These are phyloP conservation scores for Aspiorhynchus laticeps DNA, from an alignment of 2,113 vertebrate species.

Conservation along the genomic window DNA sequence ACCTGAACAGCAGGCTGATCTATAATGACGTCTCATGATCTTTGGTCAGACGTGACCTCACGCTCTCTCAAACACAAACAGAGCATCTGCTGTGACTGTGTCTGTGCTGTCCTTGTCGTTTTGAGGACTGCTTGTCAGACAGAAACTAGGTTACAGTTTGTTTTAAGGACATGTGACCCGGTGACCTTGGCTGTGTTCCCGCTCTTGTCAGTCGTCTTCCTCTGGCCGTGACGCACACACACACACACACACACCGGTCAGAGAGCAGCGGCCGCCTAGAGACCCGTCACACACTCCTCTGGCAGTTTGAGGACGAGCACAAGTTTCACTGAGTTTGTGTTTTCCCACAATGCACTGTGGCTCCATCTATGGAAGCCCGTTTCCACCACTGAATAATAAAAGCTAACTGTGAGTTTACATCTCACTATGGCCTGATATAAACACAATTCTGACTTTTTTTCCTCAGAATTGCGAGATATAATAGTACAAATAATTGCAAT, in stretches of 20 bases:
- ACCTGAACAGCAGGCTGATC: background rate
- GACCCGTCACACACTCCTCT: conserved; percentile 42
- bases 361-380: too few relatives aligned
- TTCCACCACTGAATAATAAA: too few relatives aligned
- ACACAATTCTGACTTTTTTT: too few relatives aligned
- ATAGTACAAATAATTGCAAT: too few relatives aligned
- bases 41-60: background rate
- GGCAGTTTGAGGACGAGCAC: background rate
- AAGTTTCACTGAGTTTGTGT: background rate
- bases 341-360: too few relatives aligned
- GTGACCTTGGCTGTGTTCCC: conserved; percentile 72
- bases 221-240: conserved; percentile 34
- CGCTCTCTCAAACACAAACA: background rate
- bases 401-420: too few relatives aligned
- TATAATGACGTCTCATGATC: background rate
- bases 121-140: conserved; percentile 26
- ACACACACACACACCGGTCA: conserved; percentile 66
- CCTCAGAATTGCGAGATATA: too few relatives aligned
- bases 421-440: too few relatives aligned
- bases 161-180: conserved; percentile 73
- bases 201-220: conserved; percentile 48
- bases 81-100: background rate
- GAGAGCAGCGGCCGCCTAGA: conserved; percentile 69
- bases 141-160: conserved; percentile 77
- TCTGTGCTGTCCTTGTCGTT: background rate